Base-by-base conservation (phyloP, 2,888 invertebrate species). In the Caenorhabditis parvicauda region DNA sequence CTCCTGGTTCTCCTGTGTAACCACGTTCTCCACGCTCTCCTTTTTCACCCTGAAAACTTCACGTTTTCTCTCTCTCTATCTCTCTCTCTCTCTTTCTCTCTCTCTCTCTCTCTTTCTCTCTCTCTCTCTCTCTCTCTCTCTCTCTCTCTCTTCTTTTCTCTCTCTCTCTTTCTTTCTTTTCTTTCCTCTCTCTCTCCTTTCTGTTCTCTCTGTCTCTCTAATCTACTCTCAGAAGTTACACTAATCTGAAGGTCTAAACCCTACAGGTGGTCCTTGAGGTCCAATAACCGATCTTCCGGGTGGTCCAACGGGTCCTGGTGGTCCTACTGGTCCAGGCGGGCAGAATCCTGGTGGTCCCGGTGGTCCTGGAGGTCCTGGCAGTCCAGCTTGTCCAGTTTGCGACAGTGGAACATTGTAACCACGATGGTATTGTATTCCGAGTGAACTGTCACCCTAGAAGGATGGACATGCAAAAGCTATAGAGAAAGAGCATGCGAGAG, bases 41-140 rank as follows among this genome's bases (percentile, higher is more conserved):
- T 50, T 78, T 78, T n/a, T 68, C 72, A 14, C 79, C 79, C 79
- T 79, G 61, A 48, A 69, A 56, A 21, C n/a, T n/a, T n/a, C n/a
- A n/a, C n/a, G n/a, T n/a, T n/a, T n/a, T n/a, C n/a, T n/a, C n/a
- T n/a, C n/a, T n/a, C n/a, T n/a, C n/a, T n/a, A n/a, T n/a, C n/a
- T n/a, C n/a, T n/a, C n/a, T n/a, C n/a, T n/a, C n/a, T n/a, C n/a
- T n/a, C n/a, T n/a, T n/a, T n/a, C n/a, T n/a, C n/a, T n/a, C n/a
- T n/a, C n/a, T n/a, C n/a, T n/a, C n/a, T n/a, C n/a, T n/a, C n/a
- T n/a, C n/a, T n/a, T n/a, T n/a, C n/a, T n/a, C n/a, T n/a, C n/a
- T n/a, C n/a, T n/a, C n/a, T n/a, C n/a, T n/a, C n/a, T n/a, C n/a
- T n/a, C n/a, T n/a, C n/a, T n/a, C n/a, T n/a, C n/a, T n/a, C n/a